Conservation (phyloP, 2,797 vertebrate genomes). For the Notolabrus celidotus region DNA sequence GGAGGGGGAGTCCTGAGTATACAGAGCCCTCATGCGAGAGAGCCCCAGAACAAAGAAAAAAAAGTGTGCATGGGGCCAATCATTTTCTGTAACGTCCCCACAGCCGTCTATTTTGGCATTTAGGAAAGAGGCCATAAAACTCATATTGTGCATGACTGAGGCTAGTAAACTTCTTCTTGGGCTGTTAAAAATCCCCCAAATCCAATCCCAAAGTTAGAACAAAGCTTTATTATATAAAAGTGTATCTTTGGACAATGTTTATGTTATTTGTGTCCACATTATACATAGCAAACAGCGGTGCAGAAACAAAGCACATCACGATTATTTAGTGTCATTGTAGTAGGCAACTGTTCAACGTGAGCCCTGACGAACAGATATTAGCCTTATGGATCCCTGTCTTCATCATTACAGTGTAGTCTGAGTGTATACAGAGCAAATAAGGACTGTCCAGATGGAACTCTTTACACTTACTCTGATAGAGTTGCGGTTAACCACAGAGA, state of each 20-base stretch:
- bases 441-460: slow-evolving; percentile 29
- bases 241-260: background rate
- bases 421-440: slow-evolving; percentile 19
- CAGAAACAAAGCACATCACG: too few relatives aligned
- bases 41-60: too few relatives aligned
- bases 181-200: background rate
- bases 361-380: too few relatives aligned
- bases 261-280: background rate
- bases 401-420: slow-evolving; percentile 24
- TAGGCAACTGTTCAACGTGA: too few relatives aligned
- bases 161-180: background rate
- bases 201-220: background rate
- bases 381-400: slow-evolving; percentile 15
- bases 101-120: too few relatives aligned
- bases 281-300: too few relatives aligned
- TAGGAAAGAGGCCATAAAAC: too few relatives aligned
- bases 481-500: slow-evolving; percentile 10
- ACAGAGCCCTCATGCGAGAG: too few relatives aligned
- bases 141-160: background rate
- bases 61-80: too few relatives aligned
- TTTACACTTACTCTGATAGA: slow-evolving; percentile 39
- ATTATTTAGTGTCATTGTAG: too few relatives aligned
- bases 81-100: too few relatives aligned
- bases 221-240: background rate
- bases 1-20: too few relatives aligned